Base-by-base conservation (phyloP, 2,797 vertebrate species). In the Acrossocheilus wenchowensis region DNA sequence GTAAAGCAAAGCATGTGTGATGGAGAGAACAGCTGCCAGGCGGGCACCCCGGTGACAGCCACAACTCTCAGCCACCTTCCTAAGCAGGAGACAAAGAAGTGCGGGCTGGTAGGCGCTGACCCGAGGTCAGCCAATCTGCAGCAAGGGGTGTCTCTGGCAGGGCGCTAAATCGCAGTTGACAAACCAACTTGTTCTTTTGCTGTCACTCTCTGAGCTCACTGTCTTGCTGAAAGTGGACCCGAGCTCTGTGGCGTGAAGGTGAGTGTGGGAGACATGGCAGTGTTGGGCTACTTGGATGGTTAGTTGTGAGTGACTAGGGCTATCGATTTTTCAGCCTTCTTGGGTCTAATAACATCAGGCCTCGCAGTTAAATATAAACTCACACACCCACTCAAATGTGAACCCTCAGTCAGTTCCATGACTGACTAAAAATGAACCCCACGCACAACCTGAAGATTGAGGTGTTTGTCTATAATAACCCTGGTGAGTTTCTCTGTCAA, bases 401-500 rank as follows among this genome's bases (percentile, higher is more conserved):
- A 30, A 80, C 68, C 93, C 88, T 82, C 85, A 87, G 57, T 34
- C 86, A 52, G 62, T 30, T 41, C 82, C 60, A 23, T 60, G 41
- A 62, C 19, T 0, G 19, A 17, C 71, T 74, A 64, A 83, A 71
- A 75, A 83, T 62, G 12, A 75, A 74, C 54, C 82, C 43, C 57
- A 82, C 64, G 74, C 64, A 84, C 43, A 82, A 89, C 78, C 80
- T 78, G 72, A 50, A 83, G 81, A 91, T 68, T 87, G 91, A 84
- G 86, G 89, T 91, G 91, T 34, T 92, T 90, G 36, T 91, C 91
- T 90, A 91, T 90, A 92, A 92, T 94, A 94, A 94, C 94, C 89
- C 90, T 86, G 90, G 93, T 92, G 93, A 93, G 92, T 90, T 86
- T 87, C 91, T 93, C 94, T 94, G 92, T 94, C 92, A 91, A 92